phyloP scores from a whole-genome alignment of 2,888 invertebrate genomes.

The Abrostola triplasia region DNA sequence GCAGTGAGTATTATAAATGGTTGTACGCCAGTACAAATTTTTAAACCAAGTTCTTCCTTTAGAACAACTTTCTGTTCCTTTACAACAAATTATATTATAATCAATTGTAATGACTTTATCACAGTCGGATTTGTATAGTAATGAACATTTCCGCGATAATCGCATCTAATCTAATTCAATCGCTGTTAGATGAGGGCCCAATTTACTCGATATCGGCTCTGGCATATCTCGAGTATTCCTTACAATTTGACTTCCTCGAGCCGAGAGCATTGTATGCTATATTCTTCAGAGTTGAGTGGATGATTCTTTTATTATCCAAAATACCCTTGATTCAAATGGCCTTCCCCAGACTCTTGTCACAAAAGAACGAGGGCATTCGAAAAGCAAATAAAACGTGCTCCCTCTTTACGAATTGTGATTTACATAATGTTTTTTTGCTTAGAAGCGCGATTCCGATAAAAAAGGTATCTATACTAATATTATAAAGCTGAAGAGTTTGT shows the following conservation, averaged over 20 bases:
- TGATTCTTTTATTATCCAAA: conserved; percentile 79
- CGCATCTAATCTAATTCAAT: conserved; percentile 55
- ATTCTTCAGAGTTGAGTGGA: conserved; percentile 68
- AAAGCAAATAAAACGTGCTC: conserved; percentile 76
- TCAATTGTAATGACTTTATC: conserved; percentile 13
- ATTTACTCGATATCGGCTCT: conserved; percentile 61
- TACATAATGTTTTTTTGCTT: conserved; percentile 69
- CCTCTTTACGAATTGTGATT: conserved; percentile 69
- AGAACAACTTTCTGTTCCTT: background rate
- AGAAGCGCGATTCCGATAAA: conserved; percentile 57
- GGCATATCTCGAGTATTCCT: conserved; percentile 59
- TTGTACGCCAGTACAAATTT: background rate
- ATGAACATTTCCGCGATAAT: conserved; percentile 39
- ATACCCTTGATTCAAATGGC: conserved; percentile 76
- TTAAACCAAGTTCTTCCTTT: background rate
- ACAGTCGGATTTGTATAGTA: conserved; percentile 34
- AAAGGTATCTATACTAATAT: too few relatives aligned
- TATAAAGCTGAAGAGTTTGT: too few relatives aligned
- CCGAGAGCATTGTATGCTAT: conserved; percentile 61
- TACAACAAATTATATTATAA: background rate
- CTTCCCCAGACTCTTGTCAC: conserved; percentile 71
- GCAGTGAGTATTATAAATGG: background rate
- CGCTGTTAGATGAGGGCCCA: conserved; percentile 57
- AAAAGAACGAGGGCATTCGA: conserved; percentile 71
- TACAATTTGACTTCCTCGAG: conserved; percentile 60